These are phyloP conservation scores for Pogonocherus hispidulus DNA, from an alignment of 2,888 invertebrate genomes.

Conservation along the genomic window DNA sequence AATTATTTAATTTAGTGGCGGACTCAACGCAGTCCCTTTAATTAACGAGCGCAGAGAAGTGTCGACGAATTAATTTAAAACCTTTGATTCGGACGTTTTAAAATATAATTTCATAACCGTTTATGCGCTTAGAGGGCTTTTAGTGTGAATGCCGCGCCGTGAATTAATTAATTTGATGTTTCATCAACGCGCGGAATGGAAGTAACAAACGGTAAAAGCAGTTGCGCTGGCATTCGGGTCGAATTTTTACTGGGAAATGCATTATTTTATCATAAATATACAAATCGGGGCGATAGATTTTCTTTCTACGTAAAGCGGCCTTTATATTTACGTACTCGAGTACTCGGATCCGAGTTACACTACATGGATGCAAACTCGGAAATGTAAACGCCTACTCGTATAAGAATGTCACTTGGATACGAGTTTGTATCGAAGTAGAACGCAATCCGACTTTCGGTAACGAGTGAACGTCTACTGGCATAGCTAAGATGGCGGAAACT, in stretches of 20 bases:
- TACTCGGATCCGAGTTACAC: too few species aligned
- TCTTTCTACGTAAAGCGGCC: too few species aligned
- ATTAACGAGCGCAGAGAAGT: constrained; percentile 47
- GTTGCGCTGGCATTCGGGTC: not conserved
- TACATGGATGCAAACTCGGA: too few species aligned
- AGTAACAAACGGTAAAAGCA: constrained; percentile 7
- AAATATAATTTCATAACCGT: constrained; percentile 43
- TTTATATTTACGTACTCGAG: too few species aligned
- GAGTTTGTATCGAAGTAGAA: too few species aligned
- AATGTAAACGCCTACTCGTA: too few species aligned
- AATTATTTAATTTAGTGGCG: constrained; percentile 50
- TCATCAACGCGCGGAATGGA: not conserved
- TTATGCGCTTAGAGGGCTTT: constrained; percentile 23
- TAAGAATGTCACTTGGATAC: too few species aligned
- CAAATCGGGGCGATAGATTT: too few species aligned
- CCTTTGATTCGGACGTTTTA: constrained; percentile 47
- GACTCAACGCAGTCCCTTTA: constrained; percentile 39
- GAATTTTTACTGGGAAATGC: not conserved
- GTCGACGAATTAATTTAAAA: constrained; percentile 47
- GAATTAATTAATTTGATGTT: constrained; percentile 28
- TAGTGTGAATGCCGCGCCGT: constrained; percentile 7
- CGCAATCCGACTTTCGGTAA: too few species aligned
- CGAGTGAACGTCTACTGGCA: too few species aligned
- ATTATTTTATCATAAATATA: too few species aligned
- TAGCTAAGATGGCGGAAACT: too few species aligned